Evolutionary conservation across 2,113 vertebrate genomes (phyloP).

Genomic region (Pedionomus torquatus): DNA sequence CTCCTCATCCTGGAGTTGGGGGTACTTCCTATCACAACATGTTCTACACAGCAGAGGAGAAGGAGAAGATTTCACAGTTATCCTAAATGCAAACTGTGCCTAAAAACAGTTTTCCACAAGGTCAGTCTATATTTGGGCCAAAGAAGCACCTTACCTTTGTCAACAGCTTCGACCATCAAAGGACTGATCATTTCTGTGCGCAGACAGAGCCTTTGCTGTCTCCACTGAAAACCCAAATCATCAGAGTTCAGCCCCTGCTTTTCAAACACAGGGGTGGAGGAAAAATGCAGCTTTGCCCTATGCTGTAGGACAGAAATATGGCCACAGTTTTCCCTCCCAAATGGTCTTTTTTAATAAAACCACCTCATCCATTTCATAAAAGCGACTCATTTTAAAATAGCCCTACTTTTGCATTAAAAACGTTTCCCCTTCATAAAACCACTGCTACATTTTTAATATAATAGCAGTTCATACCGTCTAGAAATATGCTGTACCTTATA

Average conservation of each 20-base stretch:
- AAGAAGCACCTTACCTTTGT: not conserved
- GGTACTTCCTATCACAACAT: not conserved
- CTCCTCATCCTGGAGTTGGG: not conserved
- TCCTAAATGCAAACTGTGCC: not conserved
- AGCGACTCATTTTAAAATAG: slow-evolving; percentile 39
- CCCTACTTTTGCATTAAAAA: slow-evolving; percentile 34
- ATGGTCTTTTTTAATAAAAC: slow-evolving; percentile 30
- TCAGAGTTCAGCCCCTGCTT: not conserved
- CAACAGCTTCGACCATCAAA: not conserved
- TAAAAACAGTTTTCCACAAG: not conserved
- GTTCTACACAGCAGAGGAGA: not conserved
- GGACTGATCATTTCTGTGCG: not conserved
- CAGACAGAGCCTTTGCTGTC: not conserved
- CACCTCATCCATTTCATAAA: slow-evolving; percentile 8
- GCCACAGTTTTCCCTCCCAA: not conserved
- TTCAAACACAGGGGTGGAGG: not conserved
- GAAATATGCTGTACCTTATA: not conserved
- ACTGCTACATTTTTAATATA: slow-evolving; percentile 19
- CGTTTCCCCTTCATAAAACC: slow-evolving; percentile 39
- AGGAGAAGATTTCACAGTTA: not conserved
- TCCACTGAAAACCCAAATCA: not conserved
- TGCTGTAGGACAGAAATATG: not conserved
- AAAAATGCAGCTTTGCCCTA: not conserved
- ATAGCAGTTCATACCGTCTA: not conserved
- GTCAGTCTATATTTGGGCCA: not conserved